These are phyloP conservation scores for Mystacides longicornis DNA, from an alignment of 2,888 invertebrate genomes.

Conservation along the genomic window DNA sequence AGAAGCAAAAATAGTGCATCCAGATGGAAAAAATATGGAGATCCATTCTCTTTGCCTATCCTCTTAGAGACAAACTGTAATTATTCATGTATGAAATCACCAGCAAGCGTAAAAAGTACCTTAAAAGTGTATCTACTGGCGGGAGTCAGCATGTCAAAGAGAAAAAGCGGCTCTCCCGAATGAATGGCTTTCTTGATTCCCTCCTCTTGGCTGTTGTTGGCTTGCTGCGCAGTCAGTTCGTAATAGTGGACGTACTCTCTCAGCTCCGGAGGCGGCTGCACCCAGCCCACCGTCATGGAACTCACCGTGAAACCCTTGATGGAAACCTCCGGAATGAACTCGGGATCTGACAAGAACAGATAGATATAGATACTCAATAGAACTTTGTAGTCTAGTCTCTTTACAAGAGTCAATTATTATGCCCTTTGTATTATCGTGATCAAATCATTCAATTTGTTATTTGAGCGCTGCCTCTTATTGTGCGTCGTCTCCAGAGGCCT, in stretches of 20 bases:
- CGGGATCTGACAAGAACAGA: slow-evolving; percentile 49
- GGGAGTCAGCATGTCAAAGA: slow-evolving; percentile 70
- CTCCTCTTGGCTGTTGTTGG: background rate
- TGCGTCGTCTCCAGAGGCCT: too few relatives aligned
- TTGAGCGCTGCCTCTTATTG: too few relatives aligned
- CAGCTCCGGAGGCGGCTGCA: slow-evolving; percentile 56
- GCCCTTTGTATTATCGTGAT: too few relatives aligned
- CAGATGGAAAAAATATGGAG: too few relatives aligned
- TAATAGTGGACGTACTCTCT: slow-evolving; percentile 70
- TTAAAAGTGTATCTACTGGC: slow-evolving; percentile 75
- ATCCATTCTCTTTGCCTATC: too few relatives aligned
- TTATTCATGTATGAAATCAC: too few relatives aligned
- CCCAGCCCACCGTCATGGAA: slow-evolving; percentile 79
- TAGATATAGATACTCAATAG: background rate
- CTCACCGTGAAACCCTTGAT: slow-evolving; percentile 56
- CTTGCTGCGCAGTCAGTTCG: slow-evolving; percentile 50
- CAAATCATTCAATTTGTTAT: too few relatives aligned
- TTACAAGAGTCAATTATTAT: too few relatives aligned
- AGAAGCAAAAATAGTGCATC: too few relatives aligned
- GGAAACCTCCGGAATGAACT: slow-evolving; percentile 69
- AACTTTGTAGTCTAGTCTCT: too few relatives aligned
- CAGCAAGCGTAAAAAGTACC: slow-evolving; percentile 45
- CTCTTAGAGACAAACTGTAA: too few relatives aligned
- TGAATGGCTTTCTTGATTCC: slow-evolving; percentile 54
- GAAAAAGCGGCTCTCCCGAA: slow-evolving; percentile 62